phyloP scores from a whole-genome alignment of 2,797 vertebrate species.

The Momotus momota region DNA sequence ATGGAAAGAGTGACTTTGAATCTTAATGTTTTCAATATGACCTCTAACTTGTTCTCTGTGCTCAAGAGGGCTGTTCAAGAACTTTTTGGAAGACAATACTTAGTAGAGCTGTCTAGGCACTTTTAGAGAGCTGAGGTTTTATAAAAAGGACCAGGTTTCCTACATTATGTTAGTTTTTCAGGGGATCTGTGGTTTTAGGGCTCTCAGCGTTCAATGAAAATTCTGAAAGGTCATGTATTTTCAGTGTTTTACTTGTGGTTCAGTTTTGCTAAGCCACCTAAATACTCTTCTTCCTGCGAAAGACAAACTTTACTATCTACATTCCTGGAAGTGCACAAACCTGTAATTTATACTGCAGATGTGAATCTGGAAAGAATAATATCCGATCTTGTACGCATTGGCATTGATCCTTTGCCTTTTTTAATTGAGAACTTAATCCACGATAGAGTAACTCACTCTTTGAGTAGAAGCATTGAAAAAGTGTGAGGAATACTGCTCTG shows the following conservation, averaged over 20 bases:
- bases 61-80: neutral
- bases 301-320: neutral
- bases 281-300: neutral
- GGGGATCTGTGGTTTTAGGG: neutral
- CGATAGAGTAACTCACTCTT: neutral
- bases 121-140: neutral
- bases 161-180: neutral
- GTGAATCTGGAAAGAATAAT: neutral
- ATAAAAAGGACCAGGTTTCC: neutral
- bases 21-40: constrained; percentile 41
- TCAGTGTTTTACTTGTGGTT: neutral
- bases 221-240: neutral
- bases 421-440: neutral
- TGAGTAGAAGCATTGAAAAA: neutral
- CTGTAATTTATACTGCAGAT: neutral
- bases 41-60: neutral
- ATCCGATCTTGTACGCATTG: neutral
- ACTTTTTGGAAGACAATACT: neutral
- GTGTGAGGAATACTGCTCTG: neutral
- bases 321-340: neutral
- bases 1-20: constrained; percentile 7
- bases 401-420: neutral
- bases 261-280: neutral
- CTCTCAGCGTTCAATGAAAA: neutral
- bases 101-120: neutral